These are phyloP conservation scores for Pyrgilauda ruficollis DNA, from an alignment of 2,113 vertebrate genomes.

Conservation along the genomic window DNA sequence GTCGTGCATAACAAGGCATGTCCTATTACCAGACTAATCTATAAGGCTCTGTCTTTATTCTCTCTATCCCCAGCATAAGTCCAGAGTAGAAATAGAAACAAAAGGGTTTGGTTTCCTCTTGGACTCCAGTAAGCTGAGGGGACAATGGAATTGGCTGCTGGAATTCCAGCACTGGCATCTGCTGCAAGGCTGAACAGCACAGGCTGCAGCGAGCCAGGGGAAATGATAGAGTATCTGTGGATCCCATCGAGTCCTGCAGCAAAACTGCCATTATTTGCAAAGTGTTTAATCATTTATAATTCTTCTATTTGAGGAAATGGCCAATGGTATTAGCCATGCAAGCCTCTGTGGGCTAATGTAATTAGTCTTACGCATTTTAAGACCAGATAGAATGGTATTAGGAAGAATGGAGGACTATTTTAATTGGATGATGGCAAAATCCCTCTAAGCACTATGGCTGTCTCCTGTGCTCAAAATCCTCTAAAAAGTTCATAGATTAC, in stretches of 20 bases:
- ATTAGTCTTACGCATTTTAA: constrained; percentile 60
- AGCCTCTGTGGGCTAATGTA: constrained; percentile 59
- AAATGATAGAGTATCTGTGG: background rate
- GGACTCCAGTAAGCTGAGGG: background rate
- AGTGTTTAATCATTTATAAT: constrained; percentile 41
- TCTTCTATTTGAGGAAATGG: constrained; percentile 48
- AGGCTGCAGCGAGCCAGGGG: background rate
- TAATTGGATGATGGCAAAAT: constrained; percentile 47
- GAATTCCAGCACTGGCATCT: background rate
- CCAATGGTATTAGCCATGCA: constrained; percentile 47
- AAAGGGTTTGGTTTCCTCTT: background rate
- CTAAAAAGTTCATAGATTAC: constrained; percentile 56
- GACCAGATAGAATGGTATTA: constrained; percentile 57
- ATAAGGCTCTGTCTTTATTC: constrained; percentile 12
- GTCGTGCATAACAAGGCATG: background rate
- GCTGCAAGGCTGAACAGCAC: background rate
- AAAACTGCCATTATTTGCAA: background rate
- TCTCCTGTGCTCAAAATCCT: constrained; percentile 36
- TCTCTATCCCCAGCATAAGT: constrained; percentile 14
- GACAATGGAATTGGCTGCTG: background rate
- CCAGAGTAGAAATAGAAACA: constrained; percentile 40
- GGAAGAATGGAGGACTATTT: constrained; percentile 50
- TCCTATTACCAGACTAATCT: constrained; percentile 10
- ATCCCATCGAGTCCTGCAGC: background rate
- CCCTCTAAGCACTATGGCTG: constrained; percentile 36